Evolutionary conservation across 2,797 vertebrate genomes (phyloP), one percentile per base, ranked within the genome.

Genomic region (Cygnus olor): DNA sequence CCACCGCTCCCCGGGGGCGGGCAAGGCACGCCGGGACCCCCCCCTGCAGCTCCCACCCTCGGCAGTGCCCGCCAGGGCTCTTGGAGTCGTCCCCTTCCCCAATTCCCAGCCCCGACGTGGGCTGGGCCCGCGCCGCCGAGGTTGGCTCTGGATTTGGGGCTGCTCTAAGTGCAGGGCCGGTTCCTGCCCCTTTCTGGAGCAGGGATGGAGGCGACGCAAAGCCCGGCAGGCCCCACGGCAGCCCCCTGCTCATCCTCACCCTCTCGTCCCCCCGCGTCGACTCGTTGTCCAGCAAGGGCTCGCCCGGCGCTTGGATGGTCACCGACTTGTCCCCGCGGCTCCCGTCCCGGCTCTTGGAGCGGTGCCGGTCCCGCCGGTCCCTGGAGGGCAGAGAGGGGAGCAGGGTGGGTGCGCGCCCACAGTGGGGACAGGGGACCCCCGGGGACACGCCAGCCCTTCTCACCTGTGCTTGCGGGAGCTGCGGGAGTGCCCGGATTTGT

Each of bases 391-490:
- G 12, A 40, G 11, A 22, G 7, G 15, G 65, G 18, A 7, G 11
- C 1, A 1, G 4, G 34, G 34, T 77, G 56, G 74, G 70, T 12
- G 24, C 21, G 1, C 3, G 22, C 22, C 71, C 76, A 2, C 0
- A 16, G 1, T 1, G 18, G 4, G 15, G 3, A 6, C 15, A 8
- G 0, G 10, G 18, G 8, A 19, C 14, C 10, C 36, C 11, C 1
- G 1, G 6, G 10, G 30, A 20, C 2, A 1, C 4, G 5, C 27
- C 5, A 2, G 1, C 1, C 6, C 30, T 95, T 89, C 92, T 89
- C 92, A 99, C 99, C 99, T 98, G 98, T 99, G 99, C 83, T 99
- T 99, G 53, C 99, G 98, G 93, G 99, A 99, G 97, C 98, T 98
- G 45, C 98, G 97, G 73, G 99, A 99, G 34, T 99, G 99, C 17